Evolutionary conservation across 2,888 invertebrate genomes (phyloP).

Genomic region (Ditula angustiorana): DNA sequence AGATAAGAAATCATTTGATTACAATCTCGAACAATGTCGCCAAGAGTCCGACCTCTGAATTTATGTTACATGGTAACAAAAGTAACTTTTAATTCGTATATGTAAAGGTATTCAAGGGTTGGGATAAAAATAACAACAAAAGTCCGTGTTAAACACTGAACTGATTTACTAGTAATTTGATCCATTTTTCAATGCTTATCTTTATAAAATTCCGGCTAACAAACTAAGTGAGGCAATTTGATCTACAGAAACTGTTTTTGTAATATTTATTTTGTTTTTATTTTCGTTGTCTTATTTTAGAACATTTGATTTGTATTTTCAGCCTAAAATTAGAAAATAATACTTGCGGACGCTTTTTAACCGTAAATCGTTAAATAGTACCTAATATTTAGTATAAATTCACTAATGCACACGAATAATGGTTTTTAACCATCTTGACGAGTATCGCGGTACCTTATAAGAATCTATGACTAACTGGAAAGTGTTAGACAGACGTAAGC

Average conservation of each 20-base stretch:
- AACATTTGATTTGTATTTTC: neutral
- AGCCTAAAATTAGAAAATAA: neutral
- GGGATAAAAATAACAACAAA: neutral
- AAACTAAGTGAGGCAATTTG: conserved; percentile 20
- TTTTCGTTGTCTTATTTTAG: conserved; percentile 1
- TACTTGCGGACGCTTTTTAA: neutral
- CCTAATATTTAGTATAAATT: neutral
- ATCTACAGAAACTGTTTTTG: conserved; percentile 11
- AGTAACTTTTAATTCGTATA: neutral
- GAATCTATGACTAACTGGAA: conserved; percentile 16
- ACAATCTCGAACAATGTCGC: too few relatives aligned
- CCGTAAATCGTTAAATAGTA: neutral
- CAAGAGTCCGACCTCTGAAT: too few relatives aligned
- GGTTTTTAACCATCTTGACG: neutral
- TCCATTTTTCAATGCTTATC: neutral
- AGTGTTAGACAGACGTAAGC: neutral
- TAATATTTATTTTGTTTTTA: conserved; percentile 6
- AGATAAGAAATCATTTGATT: too few relatives aligned
- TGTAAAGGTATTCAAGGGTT: neutral
- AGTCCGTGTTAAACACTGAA: neutral
- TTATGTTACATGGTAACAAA: conserved; percentile 4
- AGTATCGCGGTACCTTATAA: neutral
- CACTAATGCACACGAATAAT: neutral
- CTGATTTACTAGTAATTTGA: neutral
- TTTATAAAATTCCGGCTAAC: neutral